These are phyloP conservation scores for Muscina levida DNA, from an alignment of 2,888 invertebrate genomes.

Conservation along the genomic window DNA sequence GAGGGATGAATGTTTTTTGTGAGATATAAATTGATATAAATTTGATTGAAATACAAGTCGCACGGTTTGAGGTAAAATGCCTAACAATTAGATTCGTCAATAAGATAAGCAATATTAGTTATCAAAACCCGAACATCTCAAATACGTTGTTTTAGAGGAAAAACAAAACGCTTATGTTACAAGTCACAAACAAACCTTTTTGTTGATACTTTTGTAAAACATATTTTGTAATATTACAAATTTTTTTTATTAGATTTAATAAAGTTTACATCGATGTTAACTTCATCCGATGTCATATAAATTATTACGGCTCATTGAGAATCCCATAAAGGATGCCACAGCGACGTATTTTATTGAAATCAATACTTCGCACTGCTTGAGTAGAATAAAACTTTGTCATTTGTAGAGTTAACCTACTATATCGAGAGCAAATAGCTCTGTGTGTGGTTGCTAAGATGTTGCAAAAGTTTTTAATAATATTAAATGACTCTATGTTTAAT, in stretches of 20 bases:
- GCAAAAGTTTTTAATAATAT: constrained; percentile 13
- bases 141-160: too few relatives aligned
- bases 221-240: constrained; percentile 2
- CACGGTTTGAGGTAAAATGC: too few relatives aligned
- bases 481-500: constrained; percentile 14
- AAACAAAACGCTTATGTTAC: too few relatives aligned
- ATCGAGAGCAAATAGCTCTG: background rate
- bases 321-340: constrained; percentile 46
- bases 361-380: background rate
- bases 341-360: constrained; percentile 26
- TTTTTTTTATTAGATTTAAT: constrained; percentile 1
- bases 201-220: background rate
- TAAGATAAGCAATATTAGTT: too few relatives aligned
- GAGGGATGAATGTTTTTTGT: too few relatives aligned
- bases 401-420: background rate
- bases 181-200: too few relatives aligned
- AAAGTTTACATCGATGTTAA: constrained; percentile 1
- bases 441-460: too few relatives aligned
- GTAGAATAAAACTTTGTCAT: constrained; percentile 5
- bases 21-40: too few relatives aligned
- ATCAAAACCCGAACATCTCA: too few relatives aligned
- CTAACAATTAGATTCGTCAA: too few relatives aligned
- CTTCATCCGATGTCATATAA: constrained; percentile 40
- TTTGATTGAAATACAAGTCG: too few relatives aligned
- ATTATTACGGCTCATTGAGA: constrained; percentile 50